phyloP scores from a whole-genome alignment of 2,113 vertebrate species.

The Halcyon senegalensis region DNA sequence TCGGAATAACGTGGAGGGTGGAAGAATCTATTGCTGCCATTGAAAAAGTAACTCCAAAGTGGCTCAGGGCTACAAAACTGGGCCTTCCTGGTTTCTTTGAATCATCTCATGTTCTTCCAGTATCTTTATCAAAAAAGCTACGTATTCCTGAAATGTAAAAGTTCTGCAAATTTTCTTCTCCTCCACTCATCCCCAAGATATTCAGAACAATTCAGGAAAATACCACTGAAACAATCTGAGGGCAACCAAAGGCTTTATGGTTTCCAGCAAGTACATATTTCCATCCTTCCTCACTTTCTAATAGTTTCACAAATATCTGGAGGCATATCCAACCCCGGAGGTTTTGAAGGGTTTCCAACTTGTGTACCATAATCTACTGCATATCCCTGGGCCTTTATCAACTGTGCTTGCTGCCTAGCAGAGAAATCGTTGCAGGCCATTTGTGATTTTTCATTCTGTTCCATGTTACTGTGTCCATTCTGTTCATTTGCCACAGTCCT shows the following conservation, averaged over 20 bases:
- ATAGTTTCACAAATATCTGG: neutral
- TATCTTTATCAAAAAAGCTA: neutral
- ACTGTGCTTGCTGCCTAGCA: neutral
- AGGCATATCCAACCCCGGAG: neutral
- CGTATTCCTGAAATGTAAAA: neutral
- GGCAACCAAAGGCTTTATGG: neutral
- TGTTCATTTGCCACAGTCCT: neutral
- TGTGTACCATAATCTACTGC: neutral
- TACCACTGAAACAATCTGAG: neutral
- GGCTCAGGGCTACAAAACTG: neutral
- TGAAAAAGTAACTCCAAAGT: neutral
- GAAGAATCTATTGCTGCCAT: neutral
- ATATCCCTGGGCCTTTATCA: neutral
- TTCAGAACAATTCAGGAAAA: neutral
- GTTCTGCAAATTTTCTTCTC: neutral
- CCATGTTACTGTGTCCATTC: neutral
- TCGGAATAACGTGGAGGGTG: rapidly evolving
- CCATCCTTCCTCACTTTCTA: neutral
- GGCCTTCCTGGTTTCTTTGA: neutral
- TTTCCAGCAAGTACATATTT: neutral
- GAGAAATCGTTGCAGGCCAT: neutral
- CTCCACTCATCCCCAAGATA: neutral
- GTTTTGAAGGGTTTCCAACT: neutral
- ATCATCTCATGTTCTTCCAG: neutral
- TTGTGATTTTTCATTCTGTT: neutral